Base-by-base conservation (phyloP, 1,140 invertebrate species). In the Scaptodrosophila lebanonensis region DNA sequence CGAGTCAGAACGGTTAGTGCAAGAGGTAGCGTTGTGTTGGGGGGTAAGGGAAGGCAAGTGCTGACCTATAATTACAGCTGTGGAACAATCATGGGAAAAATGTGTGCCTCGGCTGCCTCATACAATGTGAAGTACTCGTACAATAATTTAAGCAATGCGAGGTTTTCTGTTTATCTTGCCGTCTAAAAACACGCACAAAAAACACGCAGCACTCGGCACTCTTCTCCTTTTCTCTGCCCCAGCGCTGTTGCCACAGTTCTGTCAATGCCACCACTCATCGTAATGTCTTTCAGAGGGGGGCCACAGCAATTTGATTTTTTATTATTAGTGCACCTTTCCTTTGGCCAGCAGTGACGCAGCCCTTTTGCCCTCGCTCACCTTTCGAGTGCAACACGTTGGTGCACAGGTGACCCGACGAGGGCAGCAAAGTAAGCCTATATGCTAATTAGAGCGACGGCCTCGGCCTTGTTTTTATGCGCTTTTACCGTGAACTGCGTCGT, bases 381-480 rank as follows among this genome's bases (percentile, higher is more conserved):
- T n/a, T n/a, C n/a, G n/a, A 77, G 72, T 77, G 73, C 72, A 77
- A 30, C 39, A 50, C 27, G 35, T 61, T 66, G 66, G 53, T 71
- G 73, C 73, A 61, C 39, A 3, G 3, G 22, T 25, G 8, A 3
- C 3, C 22, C 3, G 3, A 25, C 22, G 8, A 25, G 22, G 3
- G 22, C 22, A 25, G 8, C 22, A 8, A 3, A 25, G 22, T 25
- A 25, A 25, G 8, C 22, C 22, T n/a, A 3, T 77, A 77, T 77
- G 73, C 73, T 77, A 77, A 77, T 77, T 77, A 77, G 75, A 79
- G 68, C 73, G 54, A 58, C 73, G 73, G 75, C 73, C 73, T 77
- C 73, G 73, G 73, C 73, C 73, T 77, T 77, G 73, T 77, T 77
- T 77, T 77, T 77, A 77, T 77, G 73, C 73, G 59, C 68, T 79